phyloP scores from a whole-genome alignment of 2,888 invertebrate species.

The Lithophane ornitopus region DNA sequence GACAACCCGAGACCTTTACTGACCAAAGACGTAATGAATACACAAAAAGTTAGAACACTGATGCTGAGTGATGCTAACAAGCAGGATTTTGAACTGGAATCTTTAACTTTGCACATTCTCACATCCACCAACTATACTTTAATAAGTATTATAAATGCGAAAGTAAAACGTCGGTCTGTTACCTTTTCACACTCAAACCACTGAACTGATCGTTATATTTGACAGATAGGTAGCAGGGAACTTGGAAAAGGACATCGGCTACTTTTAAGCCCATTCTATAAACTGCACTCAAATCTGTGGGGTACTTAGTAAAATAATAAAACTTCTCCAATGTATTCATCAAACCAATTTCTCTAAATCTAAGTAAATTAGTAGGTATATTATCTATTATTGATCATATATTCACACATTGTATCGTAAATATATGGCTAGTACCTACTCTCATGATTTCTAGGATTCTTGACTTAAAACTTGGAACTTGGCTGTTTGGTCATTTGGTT shows the following conservation, averaged over 20 bases:
- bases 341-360: neutral
- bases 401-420: neutral
- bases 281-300: neutral
- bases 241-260: neutral
- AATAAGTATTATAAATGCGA: neutral
- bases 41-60: neutral
- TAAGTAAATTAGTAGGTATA: neutral
- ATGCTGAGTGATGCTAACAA: neutral
- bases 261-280: neutral
- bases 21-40: neutral
- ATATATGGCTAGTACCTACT: neutral
- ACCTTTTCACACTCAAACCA: neutral
- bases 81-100: neutral
- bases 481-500: neutral
- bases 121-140: neutral
- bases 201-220: neutral
- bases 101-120: neutral
- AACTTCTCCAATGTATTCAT: neutral
- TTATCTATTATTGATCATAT: neutral
- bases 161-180: neutral
- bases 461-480: neutral
- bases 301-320: neutral
- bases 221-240: neutral
- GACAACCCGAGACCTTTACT: neutral
- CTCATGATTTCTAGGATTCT: neutral